Evolutionary conservation across 23 tunicate genomes (phyloP).

Genomic region (Trididemnum clinides): DNA sequence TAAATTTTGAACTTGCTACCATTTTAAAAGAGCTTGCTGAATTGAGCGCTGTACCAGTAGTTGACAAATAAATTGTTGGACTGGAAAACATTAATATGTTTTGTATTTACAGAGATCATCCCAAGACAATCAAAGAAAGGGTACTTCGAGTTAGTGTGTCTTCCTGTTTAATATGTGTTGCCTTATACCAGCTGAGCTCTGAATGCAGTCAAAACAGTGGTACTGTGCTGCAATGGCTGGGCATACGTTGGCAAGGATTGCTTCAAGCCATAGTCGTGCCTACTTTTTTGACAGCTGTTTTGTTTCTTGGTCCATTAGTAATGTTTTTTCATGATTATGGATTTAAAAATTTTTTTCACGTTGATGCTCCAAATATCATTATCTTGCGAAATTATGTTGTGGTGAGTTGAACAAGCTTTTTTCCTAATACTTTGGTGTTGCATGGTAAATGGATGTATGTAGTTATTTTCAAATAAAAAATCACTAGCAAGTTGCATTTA

Average conservation of each 20-base stretch:
- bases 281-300: conserved; percentile 36
- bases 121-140: conserved; percentile 74
- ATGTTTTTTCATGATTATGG: conserved; percentile 69
- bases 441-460: too few relatives aligned
- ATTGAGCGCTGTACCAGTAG: too few relatives aligned
- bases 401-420: too few relatives aligned
- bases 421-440: too few relatives aligned
- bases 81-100: too few relatives aligned
- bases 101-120: conserved; percentile 67
- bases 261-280: conserved; percentile 49
- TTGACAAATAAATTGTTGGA: too few relatives aligned
- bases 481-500: too few relatives aligned
- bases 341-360: conserved; percentile 6
- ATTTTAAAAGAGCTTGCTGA: too few relatives aligned
- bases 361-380: conserved; percentile 41
- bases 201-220: not conserved
- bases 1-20: too few relatives aligned
- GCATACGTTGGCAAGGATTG: conserved; percentile 56
- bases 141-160: conserved; percentile 63
- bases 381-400: conserved; percentile 87
- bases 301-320: conserved; percentile 81
- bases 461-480: too few relatives aligned
- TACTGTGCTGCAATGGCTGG: conserved; percentile 58
- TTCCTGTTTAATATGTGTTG: conserved; percentile 16
- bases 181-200: conserved; percentile 38